A percentile compares a stretch with the other conserved stretches of the same genome.
These are phyloP conservation scores for Epistrophe grossulariae DNA, from an alignment of 2,888 invertebrate species.

Conservation along the genomic window DNA sequence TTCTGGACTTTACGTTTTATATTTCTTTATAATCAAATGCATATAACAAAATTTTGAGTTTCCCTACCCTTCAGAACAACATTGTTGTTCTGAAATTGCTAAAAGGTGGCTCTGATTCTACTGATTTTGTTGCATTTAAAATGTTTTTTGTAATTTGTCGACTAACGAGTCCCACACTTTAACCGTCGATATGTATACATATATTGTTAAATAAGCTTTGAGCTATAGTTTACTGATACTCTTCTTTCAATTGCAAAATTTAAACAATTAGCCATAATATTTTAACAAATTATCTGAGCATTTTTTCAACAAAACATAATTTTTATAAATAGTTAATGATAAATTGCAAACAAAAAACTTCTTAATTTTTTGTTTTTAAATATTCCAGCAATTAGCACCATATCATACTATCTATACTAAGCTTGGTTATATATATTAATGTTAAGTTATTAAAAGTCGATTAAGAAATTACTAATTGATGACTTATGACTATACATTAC, in stretches of 20 bases:
- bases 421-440: background rate
- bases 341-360: background rate
- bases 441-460: background rate
- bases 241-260: background rate
- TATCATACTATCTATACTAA: background rate
- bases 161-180: too few relatives aligned
- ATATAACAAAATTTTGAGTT: too few relatives aligned
- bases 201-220: too few relatives aligned
- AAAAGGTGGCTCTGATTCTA: too few relatives aligned
- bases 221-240: too few relatives aligned
- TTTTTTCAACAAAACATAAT: background rate
- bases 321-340: background rate
- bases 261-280: background rate
- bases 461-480: background rate
- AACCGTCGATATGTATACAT: too few relatives aligned
- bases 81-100: too few relatives aligned
- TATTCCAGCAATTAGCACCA: background rate
- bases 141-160: too few relatives aligned
- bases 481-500: background rate
- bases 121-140: too few relatives aligned
- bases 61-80: too few relatives aligned
- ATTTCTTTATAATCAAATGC: too few relatives aligned
- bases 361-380: background rate
- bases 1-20: too few relatives aligned
- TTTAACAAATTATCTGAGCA: background rate